Conservation (phyloP, 1,140 invertebrate genomes). For the Leptinotarsa texana region DNA sequence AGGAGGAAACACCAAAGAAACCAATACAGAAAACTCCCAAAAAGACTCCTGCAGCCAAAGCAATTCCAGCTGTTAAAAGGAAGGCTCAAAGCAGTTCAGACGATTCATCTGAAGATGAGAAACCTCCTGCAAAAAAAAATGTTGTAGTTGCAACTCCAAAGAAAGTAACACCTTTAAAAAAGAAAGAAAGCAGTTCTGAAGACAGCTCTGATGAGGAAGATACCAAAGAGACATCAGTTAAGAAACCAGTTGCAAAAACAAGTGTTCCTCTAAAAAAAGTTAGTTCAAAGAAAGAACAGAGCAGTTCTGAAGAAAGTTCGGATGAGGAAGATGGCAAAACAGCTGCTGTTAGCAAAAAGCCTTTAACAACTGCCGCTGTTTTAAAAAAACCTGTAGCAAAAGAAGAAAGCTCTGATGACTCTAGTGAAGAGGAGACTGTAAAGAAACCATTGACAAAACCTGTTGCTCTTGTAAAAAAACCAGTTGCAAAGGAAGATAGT, state of each 20-base stretch:
- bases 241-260: conserved; percentile 30
- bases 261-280: neutral
- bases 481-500: conserved; percentile 26
- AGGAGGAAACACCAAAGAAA: conserved; percentile 8
- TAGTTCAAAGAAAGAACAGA: conserved; percentile 29
- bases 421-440: conserved; percentile 34
- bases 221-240: conserved; percentile 28
- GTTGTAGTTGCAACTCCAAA: neutral
- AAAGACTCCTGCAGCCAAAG: conserved; percentile 8
- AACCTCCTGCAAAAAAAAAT: conserved; percentile 26
- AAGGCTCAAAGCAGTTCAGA: conserved; percentile 36
- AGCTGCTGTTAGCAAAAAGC: conserved; percentile 18
- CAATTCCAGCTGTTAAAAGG: conserved; percentile 36
- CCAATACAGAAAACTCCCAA: conserved; percentile 25
- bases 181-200: conserved; percentile 46
- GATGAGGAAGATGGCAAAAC: conserved; percentile 31
- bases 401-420: conserved; percentile 45
- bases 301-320: conserved; percentile 46
- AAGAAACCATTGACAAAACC: conserved; percentile 15
- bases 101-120: conserved; percentile 35
- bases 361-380: neutral
- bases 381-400: conserved; percentile 33
- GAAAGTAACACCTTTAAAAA: conserved; percentile 22
- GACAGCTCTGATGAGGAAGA: conserved; percentile 37
- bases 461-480: conserved; percentile 28